Evolutionary conservation across 2,888 invertebrate genomes (phyloP).

Genomic region (Lapara coniferarum): DNA sequence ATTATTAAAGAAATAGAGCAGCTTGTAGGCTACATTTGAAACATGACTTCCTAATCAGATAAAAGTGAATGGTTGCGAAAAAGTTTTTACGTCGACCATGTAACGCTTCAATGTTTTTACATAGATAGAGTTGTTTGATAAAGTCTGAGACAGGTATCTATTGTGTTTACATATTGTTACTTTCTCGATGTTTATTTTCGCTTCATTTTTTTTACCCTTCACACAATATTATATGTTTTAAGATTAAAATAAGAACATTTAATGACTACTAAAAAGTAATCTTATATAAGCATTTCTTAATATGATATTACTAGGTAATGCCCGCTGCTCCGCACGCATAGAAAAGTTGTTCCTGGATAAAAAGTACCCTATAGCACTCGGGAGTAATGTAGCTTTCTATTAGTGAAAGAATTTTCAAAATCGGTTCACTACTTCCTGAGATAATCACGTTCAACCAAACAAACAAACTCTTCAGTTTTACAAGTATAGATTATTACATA

Average conservation of each 20-base stretch:
- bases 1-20: conserved; percentile 7
- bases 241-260: too few species aligned
- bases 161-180: not conserved
- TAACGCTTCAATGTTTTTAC: conserved; percentile 18
- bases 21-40: conserved; percentile 9
- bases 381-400: too few species aligned
- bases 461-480: too few species aligned
- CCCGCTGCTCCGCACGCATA: too few species aligned
- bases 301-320: not conserved
- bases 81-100: not conserved
- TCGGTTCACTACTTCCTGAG: too few species aligned
- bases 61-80: conserved; percentile 13
- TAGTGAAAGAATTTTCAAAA: too few species aligned
- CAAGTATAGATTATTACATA: not conserved
- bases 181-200: not conserved
- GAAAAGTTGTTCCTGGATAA: too few species aligned
- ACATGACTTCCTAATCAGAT: conserved; percentile 24
- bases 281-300: not conserved
- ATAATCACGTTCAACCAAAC: too few species aligned
- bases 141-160: not conserved
- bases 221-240: too few species aligned
- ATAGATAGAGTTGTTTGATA: conserved; percentile 3
- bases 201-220: too few species aligned
- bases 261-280: not conserved
- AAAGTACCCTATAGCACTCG: too few species aligned